Base-by-base conservation (phyloP, 1,140 invertebrate genomes). In the Rhagoletis zephyria region DNA sequence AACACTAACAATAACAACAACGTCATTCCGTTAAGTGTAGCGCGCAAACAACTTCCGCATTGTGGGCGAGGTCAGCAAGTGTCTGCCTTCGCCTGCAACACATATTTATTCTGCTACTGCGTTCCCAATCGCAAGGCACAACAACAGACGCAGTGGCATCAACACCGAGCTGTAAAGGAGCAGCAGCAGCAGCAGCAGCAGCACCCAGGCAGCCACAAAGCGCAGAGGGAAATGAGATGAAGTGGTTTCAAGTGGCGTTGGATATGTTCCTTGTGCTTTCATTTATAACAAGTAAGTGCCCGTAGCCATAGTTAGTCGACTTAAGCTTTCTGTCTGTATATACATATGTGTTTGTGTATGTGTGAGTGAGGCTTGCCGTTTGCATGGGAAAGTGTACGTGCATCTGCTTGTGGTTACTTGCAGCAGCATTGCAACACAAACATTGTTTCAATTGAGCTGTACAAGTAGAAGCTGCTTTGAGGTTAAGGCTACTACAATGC, bases 161-260 rank as follows among this genome's bases (percentile, higher is more conserved):
- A 56, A 56, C 48, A 56, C 19, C 45, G 48, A 51, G 45, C 12
- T 81, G 48, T 56, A 30, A 19, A 7, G 16, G 51, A 45, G 45
- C 14, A 74, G 67, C 19, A 85, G 48, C 14, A 59, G 45, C 19
- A 85, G 16, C 74, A 81, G 74, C 74, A 81, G 48, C 30, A 74
- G 67, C 60, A 45, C 81, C 51, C 60, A 85, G 64, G 48, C 65
- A 70, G 64, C 63, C 81, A 85, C 86, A 89, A 61, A 87, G 86
- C 59, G 81, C 87, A 89, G 87, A 88, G 88, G 88, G 87, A 89
- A 88, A 89, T 89, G 88, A 89, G 88, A 89, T 89, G 88, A 89
- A 89, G 88, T 89, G 88, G 88, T 89, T 89, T 89, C 88, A 89
- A 88, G 88, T 89, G 88, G 88, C 87, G 87, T 87, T 89, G 88